These are phyloP conservation scores for Formica aserva DNA, from an alignment of 2,888 invertebrate genomes.

Conservation along the genomic window DNA sequence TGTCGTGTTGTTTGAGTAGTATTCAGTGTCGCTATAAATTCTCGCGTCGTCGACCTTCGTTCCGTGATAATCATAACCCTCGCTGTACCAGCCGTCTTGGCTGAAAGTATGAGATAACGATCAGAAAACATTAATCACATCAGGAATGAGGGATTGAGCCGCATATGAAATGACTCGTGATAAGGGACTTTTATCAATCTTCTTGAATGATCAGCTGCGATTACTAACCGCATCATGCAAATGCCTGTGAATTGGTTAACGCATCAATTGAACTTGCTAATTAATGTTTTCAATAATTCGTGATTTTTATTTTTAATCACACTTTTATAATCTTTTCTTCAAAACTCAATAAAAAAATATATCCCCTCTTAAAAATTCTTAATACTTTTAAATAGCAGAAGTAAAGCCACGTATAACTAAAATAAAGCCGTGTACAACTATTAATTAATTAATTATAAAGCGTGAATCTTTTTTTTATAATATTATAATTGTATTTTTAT, in stretches of 20 bases:
- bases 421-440: constrained; percentile 1
- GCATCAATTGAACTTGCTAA: background rate
- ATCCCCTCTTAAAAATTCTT: background rate
- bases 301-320: background rate
- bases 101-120: constrained; percentile 84
- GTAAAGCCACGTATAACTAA: constrained; percentile 20
- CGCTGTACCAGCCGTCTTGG: constrained; percentile 88
- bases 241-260: constrained; percentile 62
- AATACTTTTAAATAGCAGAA: background rate
- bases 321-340: background rate
- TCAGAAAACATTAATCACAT: constrained; percentile 37
- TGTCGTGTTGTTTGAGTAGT: constrained; percentile 84
- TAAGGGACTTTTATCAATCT: constrained; percentile 46
- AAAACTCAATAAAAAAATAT: background rate
- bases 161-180: constrained; percentile 61
- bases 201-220: constrained; percentile 33
- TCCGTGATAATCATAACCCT: constrained; percentile 86
- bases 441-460: constrained; percentile 18
- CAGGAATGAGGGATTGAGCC: constrained; percentile 37
- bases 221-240: constrained; percentile 67
- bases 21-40: constrained; percentile 86
- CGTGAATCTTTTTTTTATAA: constrained; percentile 4
- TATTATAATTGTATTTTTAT: background rate
- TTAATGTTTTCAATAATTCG: background rate
- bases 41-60: constrained; percentile 85